Conservation (phyloP, 2,888 invertebrate species). For the Drosophila helvetica region DNA sequence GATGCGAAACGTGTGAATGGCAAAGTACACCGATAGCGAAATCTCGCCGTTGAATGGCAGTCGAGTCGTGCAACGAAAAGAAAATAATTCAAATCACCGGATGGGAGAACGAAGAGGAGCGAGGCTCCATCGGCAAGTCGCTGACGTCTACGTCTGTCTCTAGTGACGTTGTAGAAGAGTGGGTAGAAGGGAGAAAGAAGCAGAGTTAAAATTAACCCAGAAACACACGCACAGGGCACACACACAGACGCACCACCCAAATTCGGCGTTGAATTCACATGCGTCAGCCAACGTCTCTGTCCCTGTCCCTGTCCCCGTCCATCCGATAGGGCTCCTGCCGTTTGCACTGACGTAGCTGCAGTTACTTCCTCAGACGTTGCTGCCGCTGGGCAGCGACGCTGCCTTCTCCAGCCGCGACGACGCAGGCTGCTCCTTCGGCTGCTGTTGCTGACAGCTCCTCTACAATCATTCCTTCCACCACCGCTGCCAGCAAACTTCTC, state of each 20-base stretch:
- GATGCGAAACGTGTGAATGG: background rate
- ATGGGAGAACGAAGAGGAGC: conserved; percentile 82
- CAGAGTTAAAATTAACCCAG: conserved; percentile 31
- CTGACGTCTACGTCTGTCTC: conserved; percentile 58
- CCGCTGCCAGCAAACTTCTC: conserved; percentile 65
- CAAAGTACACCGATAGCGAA: background rate
- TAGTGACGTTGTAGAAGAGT: conserved; percentile 19
- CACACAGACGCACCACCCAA: conserved; percentile 78
- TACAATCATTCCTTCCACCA: conserved; percentile 19
- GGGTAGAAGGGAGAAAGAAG: conserved; percentile 43
- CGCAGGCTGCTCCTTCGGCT: conserved; percentile 13
- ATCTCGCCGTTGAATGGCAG: background rate
- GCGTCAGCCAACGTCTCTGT: conserved; percentile 62
- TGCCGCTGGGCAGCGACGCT: conserved; percentile 40
- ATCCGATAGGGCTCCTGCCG: conserved; percentile 18
- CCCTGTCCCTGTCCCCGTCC: conserved; percentile 10
- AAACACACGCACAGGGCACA: background rate
- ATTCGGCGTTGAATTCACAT: conserved; percentile 82
- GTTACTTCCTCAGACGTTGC: conserved; percentile 9
- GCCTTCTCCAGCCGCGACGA: conserved; percentile 50
- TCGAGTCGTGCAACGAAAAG: background rate
- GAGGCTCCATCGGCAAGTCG: conserved; percentile 76
- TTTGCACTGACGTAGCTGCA: conserved; percentile 11
- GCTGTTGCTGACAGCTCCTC: conserved; percentile 11
- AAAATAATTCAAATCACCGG: conserved; percentile 76